Base-by-base conservation (phyloP, 2,888 invertebrate genomes). In the Eupithecia pulchellata region DNA sequence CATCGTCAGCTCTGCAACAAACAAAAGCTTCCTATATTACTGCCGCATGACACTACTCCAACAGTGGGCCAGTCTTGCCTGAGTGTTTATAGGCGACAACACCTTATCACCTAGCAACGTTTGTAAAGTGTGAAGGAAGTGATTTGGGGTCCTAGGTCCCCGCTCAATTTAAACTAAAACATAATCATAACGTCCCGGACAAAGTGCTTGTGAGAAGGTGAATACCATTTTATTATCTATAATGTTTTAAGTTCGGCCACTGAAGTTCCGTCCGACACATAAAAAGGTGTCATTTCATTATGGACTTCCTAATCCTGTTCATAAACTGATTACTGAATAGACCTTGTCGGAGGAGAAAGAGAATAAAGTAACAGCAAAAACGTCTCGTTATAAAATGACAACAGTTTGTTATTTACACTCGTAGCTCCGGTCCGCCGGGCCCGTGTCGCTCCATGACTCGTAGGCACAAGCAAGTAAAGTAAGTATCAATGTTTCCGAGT, bases 1-100 rank as follows among this genome's bases (percentile, higher is more conserved):
- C 87, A 94, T 87, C 75, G 89, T 91, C 80, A 92, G 93, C 69
- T 94, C 93, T 94, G 88, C 3, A 91, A 91, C 85, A 89, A 89
- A 58, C 61, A 69, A 62, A 9, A 11, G 11, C 47, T 52, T 52
- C 25, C 20, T 25, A 52, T 13, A 52, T 13, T 13, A 52, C 25
- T 52, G 52, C 52, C 4, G 6, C 20, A 20, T 42, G 11, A 1
- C 2, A 42, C 42, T n/a, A 6, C 3, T 4, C 42, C 42, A 42
- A 42, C 17, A n/a, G 42, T 42, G n/a, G n/a, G 42, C 42, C 20
- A 2, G 8, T 20, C 14, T 9, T 20, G n/a, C 20, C 42, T 20
- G 20, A n/a, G 20, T n/a, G n/a, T 42, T n/a, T 0, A 42, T 20
- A 42, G 42, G n/a, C 3, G 8, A n/a, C n/a, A n/a, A n/a, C n/a